These are phyloP conservation scores for Dreissena rostriformis DNA, from an alignment of 1,140 invertebrate species.

Conservation along the genomic window DNA sequence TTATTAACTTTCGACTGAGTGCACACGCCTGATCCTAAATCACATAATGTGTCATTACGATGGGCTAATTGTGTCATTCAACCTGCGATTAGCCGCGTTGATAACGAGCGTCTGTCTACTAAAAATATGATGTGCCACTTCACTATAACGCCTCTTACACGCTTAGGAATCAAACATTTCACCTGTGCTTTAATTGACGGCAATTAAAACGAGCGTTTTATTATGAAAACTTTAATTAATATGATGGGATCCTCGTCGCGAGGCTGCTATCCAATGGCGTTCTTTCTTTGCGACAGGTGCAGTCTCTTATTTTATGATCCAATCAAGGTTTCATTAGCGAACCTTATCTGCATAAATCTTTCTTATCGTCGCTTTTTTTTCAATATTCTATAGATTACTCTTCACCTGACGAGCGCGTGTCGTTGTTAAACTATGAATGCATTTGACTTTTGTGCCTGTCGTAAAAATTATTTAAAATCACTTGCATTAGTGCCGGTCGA, in stretches of 20 bases:
- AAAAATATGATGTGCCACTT: too few species aligned
- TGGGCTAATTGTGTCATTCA: too few species aligned
- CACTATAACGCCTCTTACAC: too few species aligned
- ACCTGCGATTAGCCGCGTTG: too few species aligned
- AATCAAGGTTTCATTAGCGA: constrained; percentile 49
- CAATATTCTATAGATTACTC: constrained; percentile 43
- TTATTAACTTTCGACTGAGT: too few species aligned
- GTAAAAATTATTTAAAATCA: too few species aligned
- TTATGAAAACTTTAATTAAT: neutral
- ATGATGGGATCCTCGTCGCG: constrained; percentile 15
- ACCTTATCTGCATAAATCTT: constrained; percentile 46
- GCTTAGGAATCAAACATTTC: neutral
- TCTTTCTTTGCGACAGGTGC: constrained; percentile 35
- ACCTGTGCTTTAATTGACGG: neutral
- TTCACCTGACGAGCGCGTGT: constrained; percentile 55
- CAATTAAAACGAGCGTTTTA: neutral
- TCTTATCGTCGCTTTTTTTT: constrained; percentile 39
- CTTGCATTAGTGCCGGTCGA: neutral
- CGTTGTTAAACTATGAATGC: neutral
- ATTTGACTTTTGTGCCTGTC: too few species aligned
- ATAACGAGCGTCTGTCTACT: too few species aligned
- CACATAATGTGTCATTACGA: too few species aligned
- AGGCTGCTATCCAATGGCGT: constrained; percentile 32
- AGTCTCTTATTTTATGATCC: constrained; percentile 34
- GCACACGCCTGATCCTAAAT: too few species aligned